These are phyloP conservation scores for Orycteropus afer DNA, from an alignment of 2,113 vertebrate species.

Conservation along the genomic window DNA sequence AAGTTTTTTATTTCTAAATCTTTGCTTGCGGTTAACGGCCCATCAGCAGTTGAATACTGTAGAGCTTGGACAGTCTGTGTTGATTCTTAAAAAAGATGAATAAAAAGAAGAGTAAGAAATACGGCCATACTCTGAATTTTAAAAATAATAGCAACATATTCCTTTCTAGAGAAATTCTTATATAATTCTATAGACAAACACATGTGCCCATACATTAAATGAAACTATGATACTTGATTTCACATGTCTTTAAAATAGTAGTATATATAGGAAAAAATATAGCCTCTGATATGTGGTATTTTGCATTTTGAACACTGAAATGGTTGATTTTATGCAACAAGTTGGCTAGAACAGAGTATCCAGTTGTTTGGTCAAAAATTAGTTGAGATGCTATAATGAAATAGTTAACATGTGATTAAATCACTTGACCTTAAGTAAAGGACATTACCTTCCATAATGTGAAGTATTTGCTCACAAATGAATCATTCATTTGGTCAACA, in stretches of 20 bases:
- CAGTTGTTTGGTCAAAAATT: too few relatives aligned
- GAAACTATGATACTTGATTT: neutral
- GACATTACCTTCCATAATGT: too few relatives aligned
- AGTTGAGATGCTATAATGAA: too few relatives aligned
- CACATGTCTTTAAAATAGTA: neutral
- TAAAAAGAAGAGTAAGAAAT: neutral
- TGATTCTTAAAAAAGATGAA: conserved; percentile 88
- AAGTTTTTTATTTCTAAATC: conserved; percentile 97
- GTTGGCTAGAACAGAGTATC: too few relatives aligned
- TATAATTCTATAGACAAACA: neutral
- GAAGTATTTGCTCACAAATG: too few relatives aligned
- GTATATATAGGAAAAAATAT: neutral
- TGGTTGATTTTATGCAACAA: too few relatives aligned
- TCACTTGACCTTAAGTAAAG: too few relatives aligned
- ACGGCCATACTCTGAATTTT: neutral
- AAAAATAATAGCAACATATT: conserved; percentile 21
- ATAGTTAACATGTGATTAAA: too few relatives aligned
- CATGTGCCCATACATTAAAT: conserved; percentile 5
- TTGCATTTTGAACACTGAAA: neutral
- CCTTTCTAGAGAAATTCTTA: conserved; percentile 11
- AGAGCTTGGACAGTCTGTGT: conserved; percentile 96
- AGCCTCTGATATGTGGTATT: neutral
- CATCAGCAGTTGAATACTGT: conserved; percentile 90
- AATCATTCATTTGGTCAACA: too few relatives aligned
- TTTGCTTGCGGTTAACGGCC: conserved; percentile 85